phyloP scores from a whole-genome alignment of 2,797 vertebrate genomes.

The Cyprinodon diabolis region DNA sequence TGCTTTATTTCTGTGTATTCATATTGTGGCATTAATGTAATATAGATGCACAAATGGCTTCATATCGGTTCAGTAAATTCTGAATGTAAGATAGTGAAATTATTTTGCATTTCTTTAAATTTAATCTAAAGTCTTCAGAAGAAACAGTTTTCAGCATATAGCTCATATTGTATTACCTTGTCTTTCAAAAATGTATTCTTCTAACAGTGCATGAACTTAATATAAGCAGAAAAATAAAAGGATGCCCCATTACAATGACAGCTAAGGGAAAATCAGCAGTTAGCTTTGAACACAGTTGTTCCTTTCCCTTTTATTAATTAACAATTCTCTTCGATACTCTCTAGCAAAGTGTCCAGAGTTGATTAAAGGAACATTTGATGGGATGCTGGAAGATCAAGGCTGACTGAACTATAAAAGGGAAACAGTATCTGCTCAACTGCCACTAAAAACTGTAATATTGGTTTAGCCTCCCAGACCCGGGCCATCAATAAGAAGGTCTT shows the following conservation, averaged over 20 bases:
- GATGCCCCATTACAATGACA: slow-evolving; percentile 26
- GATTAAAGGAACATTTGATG: slow-evolving; percentile 69
- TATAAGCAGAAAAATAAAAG: slow-evolving; percentile 22
- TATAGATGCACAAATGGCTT: slow-evolving; percentile 6
- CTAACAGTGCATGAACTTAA: slow-evolving; percentile 26
- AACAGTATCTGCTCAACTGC: slow-evolving; percentile 62
- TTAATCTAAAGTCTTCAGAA: slow-evolving; percentile 54
- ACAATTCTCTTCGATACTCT: slow-evolving; percentile 53
- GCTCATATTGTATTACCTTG: slow-evolving; percentile 62
- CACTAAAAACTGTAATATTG: slow-evolving; percentile 76
- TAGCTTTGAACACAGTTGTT: slow-evolving; percentile 19
- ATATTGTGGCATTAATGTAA: slow-evolving; percentile 2
- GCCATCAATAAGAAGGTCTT: slow-evolving; percentile 72
- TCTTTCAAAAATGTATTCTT: slow-evolving; percentile 49
- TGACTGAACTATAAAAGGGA: slow-evolving; percentile 32
- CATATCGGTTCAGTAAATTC: too few relatives aligned
- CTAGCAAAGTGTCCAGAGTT: slow-evolving; percentile 51
- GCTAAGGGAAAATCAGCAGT: slow-evolving; percentile 40
- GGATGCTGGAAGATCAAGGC: slow-evolving; percentile 61
- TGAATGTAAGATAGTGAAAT: too few relatives aligned
- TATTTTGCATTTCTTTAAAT: slow-evolving; percentile 51
- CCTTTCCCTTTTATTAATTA: slow-evolving; percentile 55
- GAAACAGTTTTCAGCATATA: slow-evolving; percentile 20
- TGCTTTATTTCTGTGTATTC: neutral
- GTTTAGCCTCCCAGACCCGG: slow-evolving; percentile 67